Conservation (phyloP, 1,140 invertebrate species). For the Plodia interpunctella region DNA sequence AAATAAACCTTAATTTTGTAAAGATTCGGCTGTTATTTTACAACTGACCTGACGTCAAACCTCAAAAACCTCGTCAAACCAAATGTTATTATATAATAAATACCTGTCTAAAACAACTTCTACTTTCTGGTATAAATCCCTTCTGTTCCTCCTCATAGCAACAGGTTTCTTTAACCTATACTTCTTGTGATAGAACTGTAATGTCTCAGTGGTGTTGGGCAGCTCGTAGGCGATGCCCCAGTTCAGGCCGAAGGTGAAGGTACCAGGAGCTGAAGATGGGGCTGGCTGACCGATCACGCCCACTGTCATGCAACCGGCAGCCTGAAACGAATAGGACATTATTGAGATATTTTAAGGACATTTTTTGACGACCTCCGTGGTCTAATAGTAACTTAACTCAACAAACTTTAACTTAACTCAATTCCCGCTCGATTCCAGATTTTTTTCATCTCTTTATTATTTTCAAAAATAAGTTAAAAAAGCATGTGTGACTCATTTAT, state of each 20-base stretch:
- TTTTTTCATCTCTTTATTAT: no score
- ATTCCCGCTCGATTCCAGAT: no score
- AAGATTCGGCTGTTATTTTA: no score
- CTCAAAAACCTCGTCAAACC: no score
- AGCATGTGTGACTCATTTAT: no score
- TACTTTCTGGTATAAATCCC: slow-evolving; percentile 81
- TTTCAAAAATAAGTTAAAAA: no score
- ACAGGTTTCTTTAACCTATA: slow-evolving; percentile 50
- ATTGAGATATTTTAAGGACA: not conserved
- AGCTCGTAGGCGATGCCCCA: slow-evolving; percentile 87
- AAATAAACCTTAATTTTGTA: no score
- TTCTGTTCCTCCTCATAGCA: slow-evolving; percentile 75
- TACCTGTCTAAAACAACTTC: slow-evolving; percentile 84
- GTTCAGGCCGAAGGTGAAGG: slow-evolving; percentile 83
- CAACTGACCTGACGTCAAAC: no score
- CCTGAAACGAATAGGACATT: slow-evolving; percentile 49
- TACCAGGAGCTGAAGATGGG: slow-evolving; percentile 62
- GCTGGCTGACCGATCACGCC: slow-evolving; percentile 76
- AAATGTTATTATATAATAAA: no score
- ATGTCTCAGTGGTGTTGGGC: slow-evolving; percentile 81
- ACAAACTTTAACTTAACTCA: no score
- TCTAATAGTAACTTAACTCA: no score
- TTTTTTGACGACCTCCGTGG: no score
- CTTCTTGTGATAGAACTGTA: slow-evolving; percentile 47
- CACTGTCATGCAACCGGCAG: slow-evolving; percentile 79